These are phyloP conservation scores for Cydia strobilella DNA, from an alignment of 1,140 invertebrate genomes.

Conservation along the genomic window DNA sequence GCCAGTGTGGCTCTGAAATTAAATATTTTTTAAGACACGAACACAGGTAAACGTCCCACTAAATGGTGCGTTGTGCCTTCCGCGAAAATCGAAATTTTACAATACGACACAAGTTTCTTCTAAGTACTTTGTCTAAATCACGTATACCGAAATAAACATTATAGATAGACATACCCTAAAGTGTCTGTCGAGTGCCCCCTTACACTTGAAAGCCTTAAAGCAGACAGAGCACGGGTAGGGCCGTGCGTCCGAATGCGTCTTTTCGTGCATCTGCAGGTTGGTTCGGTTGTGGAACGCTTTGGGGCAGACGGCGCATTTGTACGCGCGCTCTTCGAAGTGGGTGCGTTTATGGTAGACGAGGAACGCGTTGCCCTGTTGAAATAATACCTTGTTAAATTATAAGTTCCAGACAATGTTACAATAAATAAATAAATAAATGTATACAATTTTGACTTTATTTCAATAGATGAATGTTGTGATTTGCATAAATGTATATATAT, in stretches of 20 bases:
- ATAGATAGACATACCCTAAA: conserved; percentile 50
- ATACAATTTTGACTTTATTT: no score
- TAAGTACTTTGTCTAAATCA: neutral
- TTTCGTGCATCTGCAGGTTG: conserved; percentile 77
- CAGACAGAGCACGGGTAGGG: conserved; percentile 64
- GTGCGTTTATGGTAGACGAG: conserved; percentile 79
- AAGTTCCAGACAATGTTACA: no score
- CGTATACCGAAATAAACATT: neutral
- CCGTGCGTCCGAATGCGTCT: conserved; percentile 61
- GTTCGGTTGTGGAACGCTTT: conserved; percentile 80
- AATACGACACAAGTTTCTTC: no score
- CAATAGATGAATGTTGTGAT: no score
- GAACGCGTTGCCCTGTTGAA: conserved; percentile 63
- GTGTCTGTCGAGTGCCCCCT: conserved; percentile 65
- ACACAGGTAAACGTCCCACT: no score
- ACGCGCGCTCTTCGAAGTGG: conserved; percentile 80
- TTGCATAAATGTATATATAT: no score
- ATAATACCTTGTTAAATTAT: no score
- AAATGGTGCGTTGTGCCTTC: no score
- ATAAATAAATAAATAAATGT: no score
- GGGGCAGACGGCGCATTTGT: conserved; percentile 75
- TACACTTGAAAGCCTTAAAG: conserved; percentile 66
- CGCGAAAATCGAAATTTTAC: no score
- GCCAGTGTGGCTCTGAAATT: conserved; percentile 82
- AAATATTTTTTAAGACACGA: neutral